Evolutionary conservation across 2,888 invertebrate species (phyloP).

Genomic region (Marasmarcha lunaedactyla): DNA sequence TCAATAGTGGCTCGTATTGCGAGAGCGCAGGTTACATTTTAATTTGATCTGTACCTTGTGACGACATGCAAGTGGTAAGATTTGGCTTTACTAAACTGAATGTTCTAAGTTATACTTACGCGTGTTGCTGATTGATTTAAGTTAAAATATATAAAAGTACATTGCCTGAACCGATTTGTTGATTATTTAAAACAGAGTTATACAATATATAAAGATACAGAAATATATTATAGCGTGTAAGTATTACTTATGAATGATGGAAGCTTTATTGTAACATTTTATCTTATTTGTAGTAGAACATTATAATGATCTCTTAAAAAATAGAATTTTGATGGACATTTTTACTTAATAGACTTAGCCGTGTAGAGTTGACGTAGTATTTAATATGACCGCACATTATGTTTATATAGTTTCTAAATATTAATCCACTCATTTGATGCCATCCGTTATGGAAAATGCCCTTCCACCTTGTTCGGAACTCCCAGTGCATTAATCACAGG

Average conservation of each 20-base stretch:
- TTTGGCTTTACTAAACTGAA: slow-evolving; percentile 24
- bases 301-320: slow-evolving; percentile 63
- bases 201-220: too few species aligned
- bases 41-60: not conserved
- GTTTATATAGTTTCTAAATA: slow-evolving; percentile 24
- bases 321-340: slow-evolving; percentile 61
- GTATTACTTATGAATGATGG: slow-evolving; percentile 40
- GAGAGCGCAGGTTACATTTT: not conserved
- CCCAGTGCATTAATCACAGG: slow-evolving; percentile 12
- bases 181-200: too few species aligned
- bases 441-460: slow-evolving; percentile 32
- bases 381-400: slow-evolving; percentile 38
- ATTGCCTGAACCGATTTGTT: too few species aligned
- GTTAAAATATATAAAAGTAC: too few species aligned
- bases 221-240: slow-evolving; percentile 18
- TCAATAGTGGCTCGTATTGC: not conserved
- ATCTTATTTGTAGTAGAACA: slow-evolving; percentile 59
- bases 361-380: slow-evolving; percentile 43
- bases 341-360: slow-evolving; percentile 65
- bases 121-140: slow-evolving; percentile 4
- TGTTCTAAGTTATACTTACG: slow-evolving; percentile 32
- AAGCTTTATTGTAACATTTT: slow-evolving; percentile 62
- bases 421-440: slow-evolving; percentile 34
- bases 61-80: slow-evolving; percentile 22
- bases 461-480: slow-evolving; percentile 35